Base-by-base conservation (phyloP, 2,797 vertebrate genomes). In the Muraenolepis orangiensis region DNA sequence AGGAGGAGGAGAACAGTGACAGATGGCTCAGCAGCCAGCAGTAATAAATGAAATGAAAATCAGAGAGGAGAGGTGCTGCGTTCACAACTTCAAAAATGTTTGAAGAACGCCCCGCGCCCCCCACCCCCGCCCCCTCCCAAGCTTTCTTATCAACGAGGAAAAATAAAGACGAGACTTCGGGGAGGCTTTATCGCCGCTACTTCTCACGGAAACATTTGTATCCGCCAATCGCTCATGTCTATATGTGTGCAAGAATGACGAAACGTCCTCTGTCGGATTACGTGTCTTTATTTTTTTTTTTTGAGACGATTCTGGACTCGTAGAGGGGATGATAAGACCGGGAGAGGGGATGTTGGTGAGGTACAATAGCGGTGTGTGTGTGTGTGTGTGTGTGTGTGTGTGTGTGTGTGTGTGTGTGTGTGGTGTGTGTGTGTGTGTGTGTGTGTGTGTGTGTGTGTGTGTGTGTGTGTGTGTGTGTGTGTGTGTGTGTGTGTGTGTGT, bases 1-100 rank as follows among this genome's bases (percentile, higher is more conserved):
- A 64, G 73, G 72, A 84, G 74, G 26, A 66, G 57, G n/a, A 68
- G 74, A 73, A 68, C 69, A 66, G 77, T 82, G 73, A 84, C 84
- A 38, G 78, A 85, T 70, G 77, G 68, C 51, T 70, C 11, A 6
- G 74, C 75, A 76, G 71, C 73, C 71, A 18, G 40, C 13, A 5
- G 30, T 69, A 26, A 64, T 64, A 64, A 64, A 64, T 64, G 7
- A 64, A 57, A 57, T n/a, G 7, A 57, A 64, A 64, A 26, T 11
- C 16, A 26, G 23, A 13, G 16, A 11, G n/a, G n/a, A n/a, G n/a
- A 26, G 57, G 57, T n/a, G 57, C 57, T n/a, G 57, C 57, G 8
- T 26, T 64, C 57, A 64, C n/a, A 23, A 26, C 20, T n/a, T 57
- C 51, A 64, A 2, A 57, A 23, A 23, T 23, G 51, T 57, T n/a